Conservation (phyloP, 2,888 invertebrate species). For the Eudemis profundana region DNA sequence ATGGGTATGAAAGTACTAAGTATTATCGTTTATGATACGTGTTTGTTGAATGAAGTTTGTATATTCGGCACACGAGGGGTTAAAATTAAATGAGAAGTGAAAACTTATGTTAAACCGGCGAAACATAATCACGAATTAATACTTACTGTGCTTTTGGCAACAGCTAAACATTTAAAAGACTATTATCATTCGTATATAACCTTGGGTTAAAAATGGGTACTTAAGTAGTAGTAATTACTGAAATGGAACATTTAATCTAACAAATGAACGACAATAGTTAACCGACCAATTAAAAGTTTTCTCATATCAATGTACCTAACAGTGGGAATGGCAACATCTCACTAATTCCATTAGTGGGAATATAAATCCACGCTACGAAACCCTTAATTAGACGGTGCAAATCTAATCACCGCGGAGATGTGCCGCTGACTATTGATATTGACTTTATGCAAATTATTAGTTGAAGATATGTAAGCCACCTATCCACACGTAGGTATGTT, state of each 20-base stretch:
- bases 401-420: slow-evolving; percentile 8
- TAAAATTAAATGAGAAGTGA: too few relatives aligned
- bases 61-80: too few relatives aligned
- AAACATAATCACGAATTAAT: too few relatives aligned
- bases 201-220: not conserved
- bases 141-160: too few relatives aligned
- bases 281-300: too few relatives aligned
- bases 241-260: not conserved
- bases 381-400: slow-evolving; percentile 2
- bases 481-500: slow-evolving; percentile 11
- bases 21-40: not conserved
- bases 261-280: not conserved
- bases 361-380: not conserved
- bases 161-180: too few relatives aligned
- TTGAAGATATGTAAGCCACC: slow-evolving; percentile 15
- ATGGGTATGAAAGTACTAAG: not conserved
- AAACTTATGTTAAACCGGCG: too few relatives aligned
- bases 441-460: slow-evolving; percentile 32
- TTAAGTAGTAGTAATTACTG: not conserved
- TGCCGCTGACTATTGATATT: slow-evolving; percentile 24
- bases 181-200: too few relatives aligned
- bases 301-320: not conserved
- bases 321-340: not conserved
- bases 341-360: not conserved
- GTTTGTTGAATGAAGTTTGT: too few relatives aligned